These are phyloP conservation scores for Chrysolina americana DNA, from an alignment of 2,888 invertebrate genomes.

Conservation along the genomic window DNA sequence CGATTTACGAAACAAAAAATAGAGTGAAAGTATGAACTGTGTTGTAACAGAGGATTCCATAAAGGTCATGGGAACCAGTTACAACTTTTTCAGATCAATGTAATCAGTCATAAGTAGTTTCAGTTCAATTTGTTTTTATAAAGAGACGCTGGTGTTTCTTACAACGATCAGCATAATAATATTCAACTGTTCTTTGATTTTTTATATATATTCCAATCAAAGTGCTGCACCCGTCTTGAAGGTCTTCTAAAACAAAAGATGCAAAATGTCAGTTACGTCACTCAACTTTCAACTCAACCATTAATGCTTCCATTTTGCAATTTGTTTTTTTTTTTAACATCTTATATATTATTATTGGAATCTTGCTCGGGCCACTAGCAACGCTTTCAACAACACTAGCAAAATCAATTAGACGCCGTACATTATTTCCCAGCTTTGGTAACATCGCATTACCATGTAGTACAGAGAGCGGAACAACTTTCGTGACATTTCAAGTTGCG, in stretches of 20 bases:
- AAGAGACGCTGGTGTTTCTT: slow-evolving; percentile 3
- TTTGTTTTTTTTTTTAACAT: slow-evolving; percentile 38
- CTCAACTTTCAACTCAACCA: slow-evolving; percentile 44
- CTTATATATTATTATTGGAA: slow-evolving; percentile 28
- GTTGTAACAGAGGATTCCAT: slow-evolving; percentile 15
- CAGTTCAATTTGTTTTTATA: background rate
- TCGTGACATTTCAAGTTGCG: slow-evolving; percentile 23
- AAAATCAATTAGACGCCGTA: slow-evolving; percentile 36
- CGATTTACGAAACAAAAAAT: slow-evolving; percentile 8
- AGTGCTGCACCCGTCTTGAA: slow-evolving; percentile 39
- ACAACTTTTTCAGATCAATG: slow-evolving; percentile 6
- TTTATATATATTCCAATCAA: slow-evolving; percentile 25
- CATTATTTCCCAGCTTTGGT: slow-evolving; percentile 35
- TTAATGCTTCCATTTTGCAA: slow-evolving; percentile 43
- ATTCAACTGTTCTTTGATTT: slow-evolving; percentile 29
- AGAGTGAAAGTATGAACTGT: slow-evolving; percentile 21
- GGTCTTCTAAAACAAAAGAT: slow-evolving; percentile 51
- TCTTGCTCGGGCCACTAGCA: slow-evolving; percentile 22
- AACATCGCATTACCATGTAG: slow-evolving; percentile 37
- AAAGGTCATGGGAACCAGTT: slow-evolving; percentile 17
- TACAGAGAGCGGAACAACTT: slow-evolving; percentile 31
- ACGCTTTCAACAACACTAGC: slow-evolving; percentile 14
- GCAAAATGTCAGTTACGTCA: slow-evolving; percentile 58
- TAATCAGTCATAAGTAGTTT: slow-evolving; percentile 19
- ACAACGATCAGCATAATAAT: slow-evolving; percentile 17